Evolutionary conservation across 2,113 vertebrate genomes (phyloP).

Genomic region (Vombatus ursinus): DNA sequence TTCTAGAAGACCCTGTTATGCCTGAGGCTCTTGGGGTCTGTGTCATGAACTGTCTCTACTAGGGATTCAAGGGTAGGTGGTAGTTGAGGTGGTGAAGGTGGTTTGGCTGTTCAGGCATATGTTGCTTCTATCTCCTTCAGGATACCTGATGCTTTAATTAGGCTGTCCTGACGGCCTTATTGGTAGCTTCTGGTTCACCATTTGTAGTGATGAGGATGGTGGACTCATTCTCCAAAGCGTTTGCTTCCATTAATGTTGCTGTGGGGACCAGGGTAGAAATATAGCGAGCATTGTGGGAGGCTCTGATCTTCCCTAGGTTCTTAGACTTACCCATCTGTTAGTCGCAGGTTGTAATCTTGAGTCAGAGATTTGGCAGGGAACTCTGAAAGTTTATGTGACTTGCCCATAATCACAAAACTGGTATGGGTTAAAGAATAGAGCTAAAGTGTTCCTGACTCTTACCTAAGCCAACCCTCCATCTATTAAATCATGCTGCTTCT

Average conservation of each 20-base stretch:
- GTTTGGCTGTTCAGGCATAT: neutral
- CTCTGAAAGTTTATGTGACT: neutral
- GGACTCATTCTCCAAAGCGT: neutral
- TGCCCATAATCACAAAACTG: neutral
- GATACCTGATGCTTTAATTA: neutral
- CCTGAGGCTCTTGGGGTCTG: neutral
- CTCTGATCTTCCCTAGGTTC: neutral
- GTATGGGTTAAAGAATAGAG: neutral
- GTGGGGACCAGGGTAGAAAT: neutral
- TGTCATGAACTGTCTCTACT: neutral
- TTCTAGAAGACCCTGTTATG: neutral
- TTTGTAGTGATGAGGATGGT: neutral
- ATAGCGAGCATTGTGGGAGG: neutral
- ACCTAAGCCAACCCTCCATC: neutral
- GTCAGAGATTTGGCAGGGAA: neutral
- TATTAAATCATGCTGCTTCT: neutral
- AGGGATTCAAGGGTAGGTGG: neutral
- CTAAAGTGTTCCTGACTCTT: neutral
- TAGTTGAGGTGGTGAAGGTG: neutral
- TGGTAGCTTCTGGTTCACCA: neutral
- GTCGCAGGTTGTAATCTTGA: neutral
- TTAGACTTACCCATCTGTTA: neutral
- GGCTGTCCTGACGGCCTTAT: neutral
- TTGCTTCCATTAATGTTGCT: neutral
- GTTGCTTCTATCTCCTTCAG: neutral